A percentile compares a stretch with the other conserved stretches of the same genome.
phyloP scores from a whole-genome alignment of 2,888 invertebrate species.

The Andrena chrysosceles region DNA sequence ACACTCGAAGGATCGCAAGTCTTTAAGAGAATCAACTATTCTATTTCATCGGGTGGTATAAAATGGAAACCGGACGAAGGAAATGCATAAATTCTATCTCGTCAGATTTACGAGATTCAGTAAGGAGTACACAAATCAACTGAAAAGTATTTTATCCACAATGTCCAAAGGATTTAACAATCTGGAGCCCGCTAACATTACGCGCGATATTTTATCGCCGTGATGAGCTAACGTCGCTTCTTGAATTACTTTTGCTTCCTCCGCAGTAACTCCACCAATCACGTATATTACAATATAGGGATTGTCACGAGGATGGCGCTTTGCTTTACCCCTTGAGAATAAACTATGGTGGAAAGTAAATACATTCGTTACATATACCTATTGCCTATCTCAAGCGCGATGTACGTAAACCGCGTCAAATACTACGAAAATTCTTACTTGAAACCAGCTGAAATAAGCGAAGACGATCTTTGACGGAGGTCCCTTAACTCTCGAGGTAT shows the following conservation, averaged over 20 bases:
- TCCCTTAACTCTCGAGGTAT: conserved; percentile 87
- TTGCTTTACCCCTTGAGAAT: conserved; percentile 86
- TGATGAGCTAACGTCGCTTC: conserved; percentile 62
- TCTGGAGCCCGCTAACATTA: conserved; percentile 81
- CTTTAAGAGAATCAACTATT: conserved; percentile 56
- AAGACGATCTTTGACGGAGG: conserved; percentile 85
- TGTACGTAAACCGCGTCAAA: background rate
- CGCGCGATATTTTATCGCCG: conserved; percentile 30
- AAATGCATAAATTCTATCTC: background rate
- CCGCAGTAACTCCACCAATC: conserved; percentile 89
- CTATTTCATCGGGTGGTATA: conserved; percentile 56
- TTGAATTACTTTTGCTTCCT: conserved; percentile 87
- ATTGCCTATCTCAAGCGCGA: background rate
- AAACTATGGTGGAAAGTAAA: conserved; percentile 85
- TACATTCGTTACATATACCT: background rate
- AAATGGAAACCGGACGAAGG: conserved; percentile 50
- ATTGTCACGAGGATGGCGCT: conserved; percentile 88
- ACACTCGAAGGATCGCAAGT: background rate
- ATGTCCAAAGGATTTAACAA: conserved; percentile 80
- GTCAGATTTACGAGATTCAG: background rate
- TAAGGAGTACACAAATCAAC: background rate
- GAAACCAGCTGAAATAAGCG: conserved; percentile 88
- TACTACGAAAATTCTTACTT: conserved; percentile 85
- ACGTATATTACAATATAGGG: conserved; percentile 88
- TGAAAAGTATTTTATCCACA: conserved; percentile 74